Base-by-base conservation (phyloP, 2,888 invertebrate species). In the Agapetus fuscipes region DNA sequence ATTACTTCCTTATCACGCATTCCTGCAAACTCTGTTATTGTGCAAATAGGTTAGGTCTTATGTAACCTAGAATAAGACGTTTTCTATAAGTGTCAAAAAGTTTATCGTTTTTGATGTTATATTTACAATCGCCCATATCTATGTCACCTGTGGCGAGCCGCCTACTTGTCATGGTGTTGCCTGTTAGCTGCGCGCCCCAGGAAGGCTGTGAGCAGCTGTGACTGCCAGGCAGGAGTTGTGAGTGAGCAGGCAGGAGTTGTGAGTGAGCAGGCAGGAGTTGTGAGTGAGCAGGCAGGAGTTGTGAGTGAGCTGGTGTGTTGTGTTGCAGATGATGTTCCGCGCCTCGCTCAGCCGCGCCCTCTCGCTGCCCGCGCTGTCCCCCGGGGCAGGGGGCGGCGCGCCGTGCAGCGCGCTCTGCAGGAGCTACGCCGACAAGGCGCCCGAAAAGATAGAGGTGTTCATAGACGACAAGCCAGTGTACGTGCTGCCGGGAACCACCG, bases 401-500 rank as follows among this genome's bases (percentile, higher is more conserved):
- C 54, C 57, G 17, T 64, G 68, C 40, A 65, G 67, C 51, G 59
- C 66, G 53, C 62, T 66, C 49, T 58, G 54, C 50, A 48, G 55
- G 29, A 50, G 63, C 33, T 68, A 64, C 50, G 68, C 75, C 31
- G 64, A 63, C 41, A 61, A 59, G 45, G 66, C 63, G 14, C 78
- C 83, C 26, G 82, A 88, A 48, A 82, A 85, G 56, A 76, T 96
- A 29, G 96, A 97, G 71, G 85, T 98, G 31, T 98, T 96, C 66
- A 86, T 98, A 54, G 94, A 98, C 73, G 97, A 95, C 61, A 86
- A 91, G 60, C 83, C 87, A 48, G 94, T 99, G 1, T 68, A 84
- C 56, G 97, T 97, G 25, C 80, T 84, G 30, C 96, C 97, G 16
- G 97, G 97, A 37, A 95, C 95, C 17, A 98, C 98, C 30, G 91